These are phyloP conservation scores for Avahi laniger DNA, from an alignment of 2,797 vertebrate genomes.

Conservation along the genomic window DNA sequence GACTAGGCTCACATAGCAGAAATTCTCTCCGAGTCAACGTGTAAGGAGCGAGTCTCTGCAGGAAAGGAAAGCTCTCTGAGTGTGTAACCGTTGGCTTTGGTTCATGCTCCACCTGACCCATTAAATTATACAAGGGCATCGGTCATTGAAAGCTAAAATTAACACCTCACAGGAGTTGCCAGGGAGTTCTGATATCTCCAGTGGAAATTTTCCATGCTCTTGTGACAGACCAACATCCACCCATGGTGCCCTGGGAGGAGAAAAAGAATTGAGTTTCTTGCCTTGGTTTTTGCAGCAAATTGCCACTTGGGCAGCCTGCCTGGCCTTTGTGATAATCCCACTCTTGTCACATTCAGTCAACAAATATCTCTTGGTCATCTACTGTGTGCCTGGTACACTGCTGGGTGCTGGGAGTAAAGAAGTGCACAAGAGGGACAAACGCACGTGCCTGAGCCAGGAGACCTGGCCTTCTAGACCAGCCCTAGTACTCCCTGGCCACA, in stretches of 20 bases:
- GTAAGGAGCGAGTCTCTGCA: background rate
- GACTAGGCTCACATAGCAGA: background rate
- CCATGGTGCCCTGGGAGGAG: background rate
- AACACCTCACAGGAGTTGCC: constrained; percentile 13
- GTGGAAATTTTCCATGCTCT: constrained; percentile 38
- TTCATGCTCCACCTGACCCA: constrained; percentile 48
- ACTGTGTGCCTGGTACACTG: background rate
- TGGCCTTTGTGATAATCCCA: background rate
- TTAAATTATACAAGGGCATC: constrained; percentile 42
- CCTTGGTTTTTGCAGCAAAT: background rate
- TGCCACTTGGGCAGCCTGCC: background rate
- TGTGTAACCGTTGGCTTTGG: background rate
- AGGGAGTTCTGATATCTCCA: constrained; percentile 41
- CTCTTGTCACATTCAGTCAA: background rate
- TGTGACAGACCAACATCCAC: background rate
- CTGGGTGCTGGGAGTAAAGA: too few species aligned
- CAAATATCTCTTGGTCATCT: background rate
- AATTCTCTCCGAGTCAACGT: background rate
- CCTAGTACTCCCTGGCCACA: background rate
- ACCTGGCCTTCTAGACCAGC: background rate
- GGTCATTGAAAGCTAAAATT: constrained; percentile 60
- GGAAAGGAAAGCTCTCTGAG: background rate
- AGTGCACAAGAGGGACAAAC: background rate
- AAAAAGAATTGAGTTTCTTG: background rate
- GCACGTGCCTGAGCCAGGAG: background rate